Evolutionary conservation across 1,140 invertebrate species (phyloP), one percentile per base, ranked within the genome.

Genomic region (Orchestia grillus): DNA sequence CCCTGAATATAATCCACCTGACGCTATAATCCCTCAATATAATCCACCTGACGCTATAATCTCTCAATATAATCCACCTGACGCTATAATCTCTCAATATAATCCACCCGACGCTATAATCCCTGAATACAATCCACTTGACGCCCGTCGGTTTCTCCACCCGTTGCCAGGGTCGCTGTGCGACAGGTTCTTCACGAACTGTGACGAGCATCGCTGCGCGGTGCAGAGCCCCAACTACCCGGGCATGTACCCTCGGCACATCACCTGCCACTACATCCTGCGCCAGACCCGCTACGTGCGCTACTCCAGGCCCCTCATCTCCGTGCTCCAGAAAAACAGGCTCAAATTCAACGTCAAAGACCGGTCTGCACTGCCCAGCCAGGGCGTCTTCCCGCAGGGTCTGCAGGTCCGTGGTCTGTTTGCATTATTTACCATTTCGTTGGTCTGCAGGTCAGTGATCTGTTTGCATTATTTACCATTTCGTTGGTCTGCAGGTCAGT

Each of bases 141-240:
- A 23, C 62, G 41, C 0, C 0, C 19, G 28, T 94, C 45, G 28
- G 6, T 44, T 90, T 44, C 87, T 87, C 4, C 41, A 41, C 47
- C 6, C 19, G 47, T 6, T 8, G 16, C 11, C 96, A 97, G 96
- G 96, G 53, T 96, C 96, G 95, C 99, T 99, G 97, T 99, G 99
- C 97, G 99, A 98, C 41, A 98, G 98, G 96, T 98, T 99, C 97
- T 99, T 98, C 98, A 98, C 98, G 97, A 98, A 99, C 97, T 99
- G 99, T 97, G 98, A 99, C 97, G 98, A 98, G 97, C 98, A 98
- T 98, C 98, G 98, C 91, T 99, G 99, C 97, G 98, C 98, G 42
- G 98, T 99, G 87, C 98, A 99, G 97, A 98, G 98, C 44, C 98
- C 98, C 6, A 99, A 99, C 97, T 99, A 98, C 97, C 98, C 98